Base-by-base conservation (phyloP, 2,888 invertebrate genomes). In the Lydus trimaculatus region DNA sequence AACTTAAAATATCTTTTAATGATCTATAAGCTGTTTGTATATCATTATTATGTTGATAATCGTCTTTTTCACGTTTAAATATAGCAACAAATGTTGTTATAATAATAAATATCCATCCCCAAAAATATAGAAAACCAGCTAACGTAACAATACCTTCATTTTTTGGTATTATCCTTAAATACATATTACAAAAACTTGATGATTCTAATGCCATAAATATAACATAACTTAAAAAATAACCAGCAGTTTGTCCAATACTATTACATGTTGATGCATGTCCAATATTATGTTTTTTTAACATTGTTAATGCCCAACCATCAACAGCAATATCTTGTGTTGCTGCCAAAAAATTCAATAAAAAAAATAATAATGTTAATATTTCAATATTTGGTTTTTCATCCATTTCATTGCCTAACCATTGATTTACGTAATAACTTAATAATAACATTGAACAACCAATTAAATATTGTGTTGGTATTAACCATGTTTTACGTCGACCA, bases 281-380 rank as follows among this genome's bases (percentile, higher is more conserved):
- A 5, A 99, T 97, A 87, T 99, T 99, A 78, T 92, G 89, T 91
- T 96, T 94, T 81, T 96, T 95, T 1, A 99, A 87, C 97, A 99
- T 99, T 0, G 99, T 99, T 13, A 99, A 87, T 0, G 99, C 99
- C 99, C 99, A 99, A 25, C 99, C 99, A 87, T 99, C 99, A 0
- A 99, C 99, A 17, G 98, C 99, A 80, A 99, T 98, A 85, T 99
- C 99, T 87, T 99, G 99, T 1, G 99, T 99, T 2, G 99, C 99
- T 6, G 99, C 99, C 78, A 99, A 87, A 81, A 99, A 98, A 82
- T 98, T 99, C 3, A 99, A 87, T 65, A 91, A 87, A 83, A 99
- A 94, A 86, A 99, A 99, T 68, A 96, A 88, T 15, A 90, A 81
- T 0, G 98, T 98, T 31, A 99, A 87, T 61, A 93, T 84, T 67